Base-by-base conservation (phyloP, 2,888 invertebrate genomes). In the Scotopteryx bipunctaria region DNA sequence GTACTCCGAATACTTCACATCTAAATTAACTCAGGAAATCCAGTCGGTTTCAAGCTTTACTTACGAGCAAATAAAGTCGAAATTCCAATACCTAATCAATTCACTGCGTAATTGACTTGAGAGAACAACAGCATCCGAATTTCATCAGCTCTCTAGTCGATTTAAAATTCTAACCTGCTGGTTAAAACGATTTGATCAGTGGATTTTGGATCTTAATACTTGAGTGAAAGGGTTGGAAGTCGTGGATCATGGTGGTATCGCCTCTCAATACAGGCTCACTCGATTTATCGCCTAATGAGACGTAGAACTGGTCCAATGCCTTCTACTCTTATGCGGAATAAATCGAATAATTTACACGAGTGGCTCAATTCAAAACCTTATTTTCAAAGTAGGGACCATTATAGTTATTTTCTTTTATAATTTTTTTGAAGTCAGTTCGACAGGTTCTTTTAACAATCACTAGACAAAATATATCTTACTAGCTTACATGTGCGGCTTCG, bases 221-320 rank as follows among this genome's bases (percentile, higher is more conserved):
- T n/a, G 2, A 2, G 9, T 5, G 3, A 21, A 9, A 37, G 9
- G 45, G 37, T 36, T 31, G 16, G 15, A 23, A 23, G 9, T 46
- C 9, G 31, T 3, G 1, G 2, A 15, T 23, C 15, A 16, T 15
- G 5, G 9, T 16, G 1, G 5, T 5, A n/a, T 5, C 6, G 29
- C n/a, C 36, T 21, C 21, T 45, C 25, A n/a, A 16, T 44, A 14
- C 35, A 9, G 14, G 44, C 21, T 23, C 16, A 27, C 23, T 21
- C 19, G 14, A 14, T 19, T 23, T 11, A 33, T 13, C 17, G 17
- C 4, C 13, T 46, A 38, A 45, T 45, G 37, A 45, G 29, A 32
- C 11, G 16, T n/a, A 11, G 27, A 11, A 27, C 27, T 0, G n/a
- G n/a, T 5, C n/a, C n/a, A n/a, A n/a, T n/a, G n/a, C n/a, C n/a